A percentile compares a stretch with the other conserved stretches of the same genome.
phyloP scores from a whole-genome alignment of 1,140 invertebrate species.

The Tetranychus cinnabarinus region DNA sequence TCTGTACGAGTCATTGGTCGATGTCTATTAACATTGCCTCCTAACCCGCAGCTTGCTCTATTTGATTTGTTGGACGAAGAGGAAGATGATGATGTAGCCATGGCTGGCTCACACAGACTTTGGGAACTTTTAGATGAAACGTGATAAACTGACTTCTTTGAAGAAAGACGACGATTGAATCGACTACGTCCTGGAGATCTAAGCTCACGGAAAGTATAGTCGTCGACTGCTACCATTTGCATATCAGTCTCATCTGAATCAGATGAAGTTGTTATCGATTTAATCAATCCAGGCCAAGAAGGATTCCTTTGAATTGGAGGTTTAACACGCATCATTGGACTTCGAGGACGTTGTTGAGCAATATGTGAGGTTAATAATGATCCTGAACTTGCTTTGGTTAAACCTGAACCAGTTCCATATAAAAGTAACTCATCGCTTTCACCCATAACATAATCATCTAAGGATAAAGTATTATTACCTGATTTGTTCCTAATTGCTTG shows the following conservation, averaged over 20 bases:
- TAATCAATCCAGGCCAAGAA: background rate
- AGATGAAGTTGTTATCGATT: background rate
- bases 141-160: background rate
- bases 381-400: no score
- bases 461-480: background rate
- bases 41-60: background rate
- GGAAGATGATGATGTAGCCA: background rate
- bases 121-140: background rate
- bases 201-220: background rate
- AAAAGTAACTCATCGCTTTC: background rate
- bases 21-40: background rate
- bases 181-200: background rate
- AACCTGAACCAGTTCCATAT: no score
- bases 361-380: no score
- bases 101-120: background rate
- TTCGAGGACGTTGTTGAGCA: background rate
- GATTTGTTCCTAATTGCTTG: background rate
- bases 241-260: background rate
- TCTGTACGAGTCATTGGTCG: background rate
- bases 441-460: background rate
- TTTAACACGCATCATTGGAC: background rate
- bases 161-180: background rate
- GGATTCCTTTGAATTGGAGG: background rate
- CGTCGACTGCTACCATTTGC: background rate
- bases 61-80: background rate